phyloP scores from a whole-genome alignment of 2,113 vertebrate species.

The Oreochromis aureus region DNA sequence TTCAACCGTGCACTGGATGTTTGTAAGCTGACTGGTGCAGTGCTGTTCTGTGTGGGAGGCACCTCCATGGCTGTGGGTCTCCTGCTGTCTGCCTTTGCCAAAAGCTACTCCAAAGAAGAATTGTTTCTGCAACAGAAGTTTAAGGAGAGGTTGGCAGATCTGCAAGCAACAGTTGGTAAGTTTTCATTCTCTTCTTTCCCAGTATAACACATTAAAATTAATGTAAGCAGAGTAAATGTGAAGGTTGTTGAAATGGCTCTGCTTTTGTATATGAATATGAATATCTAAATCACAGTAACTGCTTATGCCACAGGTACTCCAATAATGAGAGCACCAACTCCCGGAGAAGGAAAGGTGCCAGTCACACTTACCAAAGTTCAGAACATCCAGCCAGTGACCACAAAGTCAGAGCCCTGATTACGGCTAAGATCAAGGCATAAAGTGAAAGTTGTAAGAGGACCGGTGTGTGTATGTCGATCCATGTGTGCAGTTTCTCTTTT shows the following conservation, averaged over 20 bases:
- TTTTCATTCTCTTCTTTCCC: neutral
- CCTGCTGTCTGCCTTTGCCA: slow-evolving; percentile 86
- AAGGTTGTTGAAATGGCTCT: neutral
- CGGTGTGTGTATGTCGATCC: neutral
- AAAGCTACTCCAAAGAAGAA: slow-evolving; percentile 90
- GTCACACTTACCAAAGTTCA: slow-evolving; percentile 94
- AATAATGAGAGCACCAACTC: slow-evolving; percentile 83
- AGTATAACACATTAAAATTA: neutral
- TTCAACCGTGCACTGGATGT: slow-evolving; percentile 89
- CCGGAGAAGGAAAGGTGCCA: slow-evolving; percentile 87
- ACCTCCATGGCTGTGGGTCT: slow-evolving; percentile 83
- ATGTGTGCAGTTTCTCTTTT: slow-evolving; percentile 8
- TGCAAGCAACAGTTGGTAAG: slow-evolving; percentile 77
- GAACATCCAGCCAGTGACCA: slow-evolving; percentile 82
- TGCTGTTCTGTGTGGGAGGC: slow-evolving; percentile 91
- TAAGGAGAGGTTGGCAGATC: slow-evolving; percentile 87
- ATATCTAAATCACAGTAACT: neutral
- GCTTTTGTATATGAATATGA: neutral
- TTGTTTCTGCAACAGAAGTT: slow-evolving; percentile 89
- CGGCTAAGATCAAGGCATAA: slow-evolving; percentile 23
- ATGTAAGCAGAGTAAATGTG: neutral
- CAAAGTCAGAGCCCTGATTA: slow-evolving; percentile 78
- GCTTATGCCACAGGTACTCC: slow-evolving; percentile 64
- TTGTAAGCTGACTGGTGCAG: slow-evolving; percentile 89
- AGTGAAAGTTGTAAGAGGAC: neutral